Percentiles rank a stretch among this genome's conserved stretches.
phyloP scores from a whole-genome alignment of 2,797 vertebrate species.

The Cyprinella venusta region DNA sequence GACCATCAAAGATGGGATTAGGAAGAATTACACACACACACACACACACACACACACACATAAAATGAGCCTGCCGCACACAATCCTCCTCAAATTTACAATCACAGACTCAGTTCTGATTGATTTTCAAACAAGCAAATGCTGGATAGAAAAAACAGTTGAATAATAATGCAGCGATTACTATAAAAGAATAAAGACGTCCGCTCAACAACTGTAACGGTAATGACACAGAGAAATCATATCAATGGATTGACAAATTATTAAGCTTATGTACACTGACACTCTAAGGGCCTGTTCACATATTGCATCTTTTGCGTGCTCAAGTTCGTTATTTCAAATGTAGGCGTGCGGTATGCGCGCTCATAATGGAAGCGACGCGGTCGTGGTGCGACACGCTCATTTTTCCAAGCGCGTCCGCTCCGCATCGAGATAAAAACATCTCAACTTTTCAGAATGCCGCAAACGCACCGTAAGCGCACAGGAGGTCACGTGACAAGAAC shows the following conservation, averaged over 20 bases:
- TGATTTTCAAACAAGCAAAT: not conserved
- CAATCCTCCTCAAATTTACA: not conserved
- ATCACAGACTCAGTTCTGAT: not conserved
- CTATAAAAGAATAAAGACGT: not conserved
- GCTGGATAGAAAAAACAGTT: not conserved
- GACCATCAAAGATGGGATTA: constrained; percentile 70
- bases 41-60: constrained; percentile 62
- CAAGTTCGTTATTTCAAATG: too few relatives aligned
- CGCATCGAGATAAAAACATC: too few relatives aligned
- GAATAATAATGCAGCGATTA: not conserved
- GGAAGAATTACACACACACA: constrained; percentile 73
- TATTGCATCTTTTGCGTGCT: too few relatives aligned
- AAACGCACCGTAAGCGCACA: too few relatives aligned
- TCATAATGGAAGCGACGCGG: too few relatives aligned
- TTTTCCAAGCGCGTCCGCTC: too few relatives aligned
- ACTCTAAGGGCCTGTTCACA: too few relatives aligned
- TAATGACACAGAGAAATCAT: not conserved
- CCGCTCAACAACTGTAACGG: not conserved
- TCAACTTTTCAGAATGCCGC: too few relatives aligned
- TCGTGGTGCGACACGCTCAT: too few relatives aligned
- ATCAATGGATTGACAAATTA: not conserved
- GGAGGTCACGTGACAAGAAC: too few relatives aligned
- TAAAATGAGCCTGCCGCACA: constrained; percentile 46
- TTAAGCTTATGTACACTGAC: not conserved
- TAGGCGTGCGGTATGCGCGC: too few relatives aligned